phyloP scores from a whole-genome alignment of 1,140 invertebrate genomes.

The Alviniconcha marisindica region DNA sequence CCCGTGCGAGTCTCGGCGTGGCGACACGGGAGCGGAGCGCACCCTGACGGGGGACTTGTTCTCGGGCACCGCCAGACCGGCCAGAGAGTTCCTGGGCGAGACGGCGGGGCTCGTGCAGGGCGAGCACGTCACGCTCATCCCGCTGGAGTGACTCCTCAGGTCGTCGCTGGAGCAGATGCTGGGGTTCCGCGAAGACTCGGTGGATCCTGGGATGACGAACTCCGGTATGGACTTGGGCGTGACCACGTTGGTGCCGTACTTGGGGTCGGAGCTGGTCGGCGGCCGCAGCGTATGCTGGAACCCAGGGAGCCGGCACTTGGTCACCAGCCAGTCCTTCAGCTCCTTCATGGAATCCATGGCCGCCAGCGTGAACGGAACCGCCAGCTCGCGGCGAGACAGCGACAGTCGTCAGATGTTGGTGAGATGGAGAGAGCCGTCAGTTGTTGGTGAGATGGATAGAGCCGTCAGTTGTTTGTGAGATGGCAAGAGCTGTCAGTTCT shows the following conservation, averaged over 20 bases:
- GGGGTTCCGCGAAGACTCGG: slow-evolving; percentile 63
- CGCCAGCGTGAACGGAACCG: neutral
- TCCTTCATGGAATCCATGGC: slow-evolving; percentile 67
- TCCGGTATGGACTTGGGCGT: slow-evolving; percentile 69
- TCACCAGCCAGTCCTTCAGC: slow-evolving; percentile 65
- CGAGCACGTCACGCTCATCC: slow-evolving; percentile 54
- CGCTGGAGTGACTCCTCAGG: slow-evolving; percentile 48
- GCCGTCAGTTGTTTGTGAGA: too few relatives aligned
- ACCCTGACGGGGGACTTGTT: slow-evolving; percentile 42
- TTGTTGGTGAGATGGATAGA: too few relatives aligned
- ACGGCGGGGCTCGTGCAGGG: slow-evolving; percentile 57
- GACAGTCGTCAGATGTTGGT: too few relatives aligned
- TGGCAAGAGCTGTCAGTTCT: too few relatives aligned
- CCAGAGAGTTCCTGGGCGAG: slow-evolving; percentile 53
- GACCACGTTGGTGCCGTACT: slow-evolving; percentile 49
- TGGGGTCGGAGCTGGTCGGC: slow-evolving; percentile 14
- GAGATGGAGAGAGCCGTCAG: too few relatives aligned
- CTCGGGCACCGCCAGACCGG: slow-evolving; percentile 54
- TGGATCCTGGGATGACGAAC: slow-evolving; percentile 70
- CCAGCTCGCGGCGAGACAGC: neutral
- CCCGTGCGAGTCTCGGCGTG: slow-evolving; percentile 57
- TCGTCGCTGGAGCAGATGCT: slow-evolving; percentile 63
- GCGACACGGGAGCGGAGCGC: slow-evolving; percentile 65
- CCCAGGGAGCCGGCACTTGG: slow-evolving; percentile 61
- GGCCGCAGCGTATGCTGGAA: slow-evolving; percentile 35